These are phyloP conservation scores for Coelopa frigida DNA, from an alignment of 1,140 invertebrate genomes.

Conservation along the genomic window DNA sequence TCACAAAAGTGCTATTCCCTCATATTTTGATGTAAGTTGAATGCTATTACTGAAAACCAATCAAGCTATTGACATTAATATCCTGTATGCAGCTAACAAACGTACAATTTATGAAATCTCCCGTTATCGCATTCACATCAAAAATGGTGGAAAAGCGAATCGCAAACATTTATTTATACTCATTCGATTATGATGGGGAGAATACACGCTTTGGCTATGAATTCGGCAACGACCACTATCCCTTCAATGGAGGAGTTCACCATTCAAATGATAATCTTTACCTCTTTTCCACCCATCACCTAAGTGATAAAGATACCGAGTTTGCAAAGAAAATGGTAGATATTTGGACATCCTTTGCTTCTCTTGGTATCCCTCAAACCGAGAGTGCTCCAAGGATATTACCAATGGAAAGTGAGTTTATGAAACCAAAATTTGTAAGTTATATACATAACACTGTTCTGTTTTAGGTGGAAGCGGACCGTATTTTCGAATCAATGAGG, in stretches of 20 bases:
- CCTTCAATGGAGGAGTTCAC: constrained; percentile 44
- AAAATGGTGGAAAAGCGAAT: constrained; percentile 14
- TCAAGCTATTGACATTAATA: not conserved
- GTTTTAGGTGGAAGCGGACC: constrained; percentile 23
- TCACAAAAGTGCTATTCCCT: constrained; percentile 27
- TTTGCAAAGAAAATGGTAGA: constrained; percentile 42
- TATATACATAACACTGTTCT: not conserved
- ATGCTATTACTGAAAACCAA: not conserved
- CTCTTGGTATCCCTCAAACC: constrained; percentile 23
- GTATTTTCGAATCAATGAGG: constrained; percentile 28
- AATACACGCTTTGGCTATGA: constrained; percentile 43
- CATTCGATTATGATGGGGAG: constrained; percentile 37
- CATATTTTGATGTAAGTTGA: constrained; percentile 35
- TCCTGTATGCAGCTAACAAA: constrained; percentile 21
- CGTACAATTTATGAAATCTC: constrained; percentile 31
- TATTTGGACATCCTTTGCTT: constrained; percentile 43
- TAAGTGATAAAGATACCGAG: constrained; percentile 29
- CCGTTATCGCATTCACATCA: constrained; percentile 26
- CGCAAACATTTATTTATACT: constrained; percentile 31
- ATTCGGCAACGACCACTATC: constrained; percentile 36
- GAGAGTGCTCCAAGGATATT: not conserved
- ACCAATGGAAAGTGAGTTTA: constrained; percentile 13
- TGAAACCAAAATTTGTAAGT: not conserved
- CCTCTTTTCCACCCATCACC: constrained; percentile 32
- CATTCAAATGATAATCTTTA: constrained; percentile 45